Evolutionary conservation across 2,797 vertebrate species (phyloP), one percentile per base, ranked within the genome.

Genomic region (Poecilia velifera): DNA sequence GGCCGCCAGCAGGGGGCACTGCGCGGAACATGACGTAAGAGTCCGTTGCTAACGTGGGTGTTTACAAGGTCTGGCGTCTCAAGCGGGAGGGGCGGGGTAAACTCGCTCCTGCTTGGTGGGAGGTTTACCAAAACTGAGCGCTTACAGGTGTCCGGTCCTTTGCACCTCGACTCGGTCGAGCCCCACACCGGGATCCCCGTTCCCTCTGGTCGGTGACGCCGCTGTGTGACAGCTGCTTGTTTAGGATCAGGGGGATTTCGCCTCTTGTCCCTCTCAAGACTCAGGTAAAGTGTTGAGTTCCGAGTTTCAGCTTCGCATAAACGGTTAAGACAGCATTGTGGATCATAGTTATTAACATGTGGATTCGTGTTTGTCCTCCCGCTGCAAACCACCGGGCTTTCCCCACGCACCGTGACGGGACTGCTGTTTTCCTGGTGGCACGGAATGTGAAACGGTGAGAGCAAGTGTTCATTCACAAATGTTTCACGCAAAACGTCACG

Each of bases 121-220:
- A 77, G 76, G 79, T 76, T 31, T 82, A 78, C 28, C 73, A 78
- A 74, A 75, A 87, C 75, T 73, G 34, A 80, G 53, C 76, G 75
- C 81, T 76, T 74, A 88, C 93, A 96, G 94, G 95, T 95, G 91
- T 85, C 82, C 34, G 78, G 76, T 90, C 85, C 82, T 83, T 91
- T 91, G 20, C 81, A 59, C 59, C 68, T 77, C 66, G 79, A 71
- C 55, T 70, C 76, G 70, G 79, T 81, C 87, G 77, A 88, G 84
- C 72, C 55, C 49, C 41, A 16, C 20, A 73, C 79, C 74, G 34
- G 78, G 62, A 82, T 71, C 77, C 82, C 86, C 12, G 28, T n/a
- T 80, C 68, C 31, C 45, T 76, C 70, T 66, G 71, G 77, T 75
- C 70, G 66, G 81, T 75, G 5, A 36, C 83, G 7, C 73, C n/a